Evolutionary conservation across 2,113 vertebrate genomes (phyloP).

Genomic region (Scomber colias): DNA sequence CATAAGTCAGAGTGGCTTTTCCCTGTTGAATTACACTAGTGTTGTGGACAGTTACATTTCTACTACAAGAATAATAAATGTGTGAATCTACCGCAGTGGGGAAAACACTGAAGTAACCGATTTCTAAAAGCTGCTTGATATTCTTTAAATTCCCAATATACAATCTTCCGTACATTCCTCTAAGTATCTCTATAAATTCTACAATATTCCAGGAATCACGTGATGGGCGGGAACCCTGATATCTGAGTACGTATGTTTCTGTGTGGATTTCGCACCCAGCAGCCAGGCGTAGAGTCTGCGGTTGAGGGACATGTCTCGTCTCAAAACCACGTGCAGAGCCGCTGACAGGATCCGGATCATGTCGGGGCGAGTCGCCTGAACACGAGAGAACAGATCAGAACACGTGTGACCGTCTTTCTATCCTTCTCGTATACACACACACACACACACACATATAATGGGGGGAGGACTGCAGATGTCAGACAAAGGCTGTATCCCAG

Average conservation of each 20-base stretch:
- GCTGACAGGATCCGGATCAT: conserved; percentile 98
- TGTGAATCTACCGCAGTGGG: neutral
- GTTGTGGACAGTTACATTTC: neutral
- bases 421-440: conserved; percentile 4
- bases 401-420: conserved; percentile 2
- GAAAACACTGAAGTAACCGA: neutral
- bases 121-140: neutral
- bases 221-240: conserved; percentile 4
- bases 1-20: neutral
- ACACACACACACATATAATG: neutral
- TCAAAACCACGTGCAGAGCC: conserved; percentile 96
- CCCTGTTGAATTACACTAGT: neutral
- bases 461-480: neutral
- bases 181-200: neutral
- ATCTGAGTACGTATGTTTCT: conserved; percentile 39
- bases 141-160: neutral
- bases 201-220: neutral
- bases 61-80: neutral
- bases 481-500: neutral
- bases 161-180: neutral
- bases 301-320: conserved; percentile 99
- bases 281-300: conserved; percentile 98
- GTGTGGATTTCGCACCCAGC: conserved; percentile 87
- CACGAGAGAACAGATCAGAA: conserved; percentile 50
- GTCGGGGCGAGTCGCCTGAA: conserved; percentile 94